Percentiles rank a stretch among this genome's conserved stretches.
Conservation (phyloP, 2,797 vertebrate genomes). For the Mallotus villosus region DNA sequence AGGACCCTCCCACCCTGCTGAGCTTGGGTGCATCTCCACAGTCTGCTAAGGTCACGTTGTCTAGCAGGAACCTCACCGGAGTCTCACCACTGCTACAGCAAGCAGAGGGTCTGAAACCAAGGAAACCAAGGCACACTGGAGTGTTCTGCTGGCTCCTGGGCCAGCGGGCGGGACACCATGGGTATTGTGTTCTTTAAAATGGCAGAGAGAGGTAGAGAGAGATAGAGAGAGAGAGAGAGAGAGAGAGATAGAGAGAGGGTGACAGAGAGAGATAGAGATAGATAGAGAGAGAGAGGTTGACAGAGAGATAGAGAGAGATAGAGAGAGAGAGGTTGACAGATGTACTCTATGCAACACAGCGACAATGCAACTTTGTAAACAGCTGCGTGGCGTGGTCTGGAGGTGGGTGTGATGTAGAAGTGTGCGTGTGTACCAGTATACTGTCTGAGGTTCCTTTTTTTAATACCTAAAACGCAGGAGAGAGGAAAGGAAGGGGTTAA, state of each 20-base stretch:
- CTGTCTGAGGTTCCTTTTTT: conserved; percentile 66
- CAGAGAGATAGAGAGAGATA: conserved; percentile 12
- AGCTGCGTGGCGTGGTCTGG: conserved; percentile 82
- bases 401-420: conserved; percentile 55
- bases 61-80: not conserved
- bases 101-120: no score
- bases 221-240: conserved; percentile 8
- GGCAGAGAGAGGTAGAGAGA: conserved; percentile 5
- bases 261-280: conserved; percentile 31
- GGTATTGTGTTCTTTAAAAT: not conserved
- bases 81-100: no score
- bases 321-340: conserved; percentile 24
- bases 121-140: no score
- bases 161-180: not conserved
- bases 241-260: conserved; percentile 8
- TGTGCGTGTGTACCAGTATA: conserved; percentile 70
- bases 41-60: not conserved
- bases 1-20: no score
- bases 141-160: not conserved
- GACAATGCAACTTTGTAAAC: conserved; percentile 64
- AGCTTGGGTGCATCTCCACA: not conserved
- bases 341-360: conserved; percentile 91
- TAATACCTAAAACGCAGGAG: conserved; percentile 70
- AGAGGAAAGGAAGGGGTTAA: conserved; percentile 59
- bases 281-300: conserved; percentile 4